Base-by-base conservation (phyloP, 2,113 vertebrate genomes). In the Rhinolophus ferrumequinum region DNA sequence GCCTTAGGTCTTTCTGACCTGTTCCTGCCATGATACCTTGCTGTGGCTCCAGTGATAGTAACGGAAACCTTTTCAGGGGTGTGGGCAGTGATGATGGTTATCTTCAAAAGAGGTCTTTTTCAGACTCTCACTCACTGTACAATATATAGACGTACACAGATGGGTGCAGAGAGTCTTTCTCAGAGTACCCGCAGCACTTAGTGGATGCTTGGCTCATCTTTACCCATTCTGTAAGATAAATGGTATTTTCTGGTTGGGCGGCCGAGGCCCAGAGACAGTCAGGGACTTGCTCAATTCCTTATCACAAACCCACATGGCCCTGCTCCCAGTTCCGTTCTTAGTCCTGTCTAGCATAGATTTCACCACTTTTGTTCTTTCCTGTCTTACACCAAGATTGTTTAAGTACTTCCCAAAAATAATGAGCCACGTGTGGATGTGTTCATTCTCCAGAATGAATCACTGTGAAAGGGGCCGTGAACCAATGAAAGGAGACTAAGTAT, bases 291-390 rank as follows among this genome's bases (percentile, higher is more conserved):
- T 79, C 67, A 88, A 12, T 77, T 81, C 66, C 82, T 97, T 97
- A 94, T 95, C 97, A n/a, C 83, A 86, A 80, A 67, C 62, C 90
- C 88, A n/a, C 84, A 83, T 15, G 90, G 85, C 85, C 92, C 82
- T 6, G 69, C 89, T 90, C 94, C 94, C 93, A 82, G 77, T 96
- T 95, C 93, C 30, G n/a, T 30, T 91, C 95, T 89, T 35, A 1
- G 24, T 80, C 96, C 90, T 3, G 73, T 84, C 86, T 77, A 83
- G 93, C 89, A 84, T 73, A 77, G 96, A 97, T 98, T 97, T 97
- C 97, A 94, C 91, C 98, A 97, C 95, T 97, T 92, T 94, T 98
- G 96, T 96, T 97, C 95, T 97, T 97, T 96, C 95, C 98, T 98
- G 82, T 95, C 96, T 98, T 97, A 95, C 87, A 91, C 88, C 93